A percentile compares a stretch with the other conserved stretches of the same genome.
These are phyloP conservation scores for Etheostoma perlongum DNA, from an alignment of 2,797 vertebrate genomes.

Conservation along the genomic window DNA sequence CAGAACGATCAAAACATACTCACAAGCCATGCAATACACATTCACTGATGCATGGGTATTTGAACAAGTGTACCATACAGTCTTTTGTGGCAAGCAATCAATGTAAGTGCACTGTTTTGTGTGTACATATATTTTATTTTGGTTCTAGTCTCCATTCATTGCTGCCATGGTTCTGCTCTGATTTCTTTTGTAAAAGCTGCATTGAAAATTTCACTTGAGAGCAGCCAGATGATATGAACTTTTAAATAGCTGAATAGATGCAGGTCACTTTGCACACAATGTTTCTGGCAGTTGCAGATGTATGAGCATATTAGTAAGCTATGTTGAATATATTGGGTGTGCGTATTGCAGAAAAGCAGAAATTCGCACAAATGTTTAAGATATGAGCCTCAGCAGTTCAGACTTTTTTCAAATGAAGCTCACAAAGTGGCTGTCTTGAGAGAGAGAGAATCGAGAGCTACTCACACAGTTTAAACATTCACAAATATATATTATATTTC, in stretches of 20 bases:
- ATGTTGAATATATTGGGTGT: neutral
- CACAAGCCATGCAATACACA: slow-evolving; percentile 18
- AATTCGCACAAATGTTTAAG: neutral
- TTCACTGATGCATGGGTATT: slow-evolving; percentile 55
- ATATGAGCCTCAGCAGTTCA: neutral
- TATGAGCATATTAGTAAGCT: neutral
- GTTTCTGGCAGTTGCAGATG: slow-evolving; percentile 4
- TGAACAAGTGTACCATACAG: slow-evolving; percentile 49
- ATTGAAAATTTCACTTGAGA: slow-evolving; percentile 13
- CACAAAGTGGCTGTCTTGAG: neutral
- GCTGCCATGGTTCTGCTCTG: slow-evolving; percentile 45
- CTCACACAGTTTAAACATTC: neutral
- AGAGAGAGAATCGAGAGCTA: neutral
- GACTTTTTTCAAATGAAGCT: neutral
- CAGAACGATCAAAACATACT: slow-evolving; percentile 83
- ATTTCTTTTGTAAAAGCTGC: slow-evolving; percentile 42
- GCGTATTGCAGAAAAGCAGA: neutral
- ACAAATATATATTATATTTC: too few relatives aligned
- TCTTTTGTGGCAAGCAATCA: slow-evolving; percentile 57
- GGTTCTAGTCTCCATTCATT: slow-evolving; percentile 26
- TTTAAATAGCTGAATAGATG: slow-evolving; percentile 21
- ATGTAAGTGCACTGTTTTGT: slow-evolving; percentile 62
- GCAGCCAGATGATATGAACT: slow-evolving; percentile 19
- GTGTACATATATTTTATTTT: slow-evolving; percentile 33
- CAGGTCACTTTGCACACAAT: slow-evolving; percentile 14